These are phyloP conservation scores for Trichogramma pretiosum DNA, from an alignment of 1,140 invertebrate genomes.

Conservation along the genomic window DNA sequence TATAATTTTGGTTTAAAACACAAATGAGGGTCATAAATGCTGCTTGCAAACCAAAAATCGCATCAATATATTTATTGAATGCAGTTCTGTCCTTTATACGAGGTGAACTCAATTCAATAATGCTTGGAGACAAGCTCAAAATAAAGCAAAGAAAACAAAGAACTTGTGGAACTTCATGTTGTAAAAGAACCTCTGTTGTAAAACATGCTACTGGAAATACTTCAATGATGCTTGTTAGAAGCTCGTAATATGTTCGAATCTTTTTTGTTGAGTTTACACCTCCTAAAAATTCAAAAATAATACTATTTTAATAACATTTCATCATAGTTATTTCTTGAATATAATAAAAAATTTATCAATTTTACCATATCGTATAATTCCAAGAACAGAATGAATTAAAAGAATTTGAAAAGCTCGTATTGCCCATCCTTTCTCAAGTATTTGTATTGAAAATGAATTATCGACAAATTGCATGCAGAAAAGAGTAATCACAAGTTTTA, in stretches of 20 bases:
- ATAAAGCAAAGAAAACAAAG: slow-evolving; percentile 28
- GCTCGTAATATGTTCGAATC: slow-evolving; percentile 37
- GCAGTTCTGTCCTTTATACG: slow-evolving; percentile 29
- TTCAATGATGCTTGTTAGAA: slow-evolving; percentile 33
- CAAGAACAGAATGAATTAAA: slow-evolving; percentile 35
- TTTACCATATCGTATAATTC: slow-evolving; percentile 39
- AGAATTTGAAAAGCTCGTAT: slow-evolving; percentile 36
- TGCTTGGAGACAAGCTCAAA: slow-evolving; percentile 29
- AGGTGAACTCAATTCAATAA: slow-evolving; percentile 28
- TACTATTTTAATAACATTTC: not conserved
- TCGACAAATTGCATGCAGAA: slow-evolving; percentile 32
- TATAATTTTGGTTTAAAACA: slow-evolving; percentile 28
- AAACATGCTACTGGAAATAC: slow-evolving; percentile 36
- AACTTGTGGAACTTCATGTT: slow-evolving; percentile 26
- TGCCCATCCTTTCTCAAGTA: slow-evolving; percentile 28
- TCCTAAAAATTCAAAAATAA: slow-evolving; percentile 27
- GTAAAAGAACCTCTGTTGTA: slow-evolving; percentile 34
- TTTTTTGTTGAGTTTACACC: slow-evolving; percentile 26
- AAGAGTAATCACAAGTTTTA: slow-evolving; percentile 36
- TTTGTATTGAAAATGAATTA: slow-evolving; percentile 26
- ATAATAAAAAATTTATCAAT: slow-evolving; percentile 3
- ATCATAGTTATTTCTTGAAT: slow-evolving; percentile 11
- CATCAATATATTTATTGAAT: slow-evolving; percentile 25
- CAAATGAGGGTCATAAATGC: slow-evolving; percentile 28
- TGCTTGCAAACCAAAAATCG: slow-evolving; percentile 29